These are phyloP conservation scores for Hydrophis major DNA, from an alignment of 2,797 vertebrate genomes.

Conservation along the genomic window DNA sequence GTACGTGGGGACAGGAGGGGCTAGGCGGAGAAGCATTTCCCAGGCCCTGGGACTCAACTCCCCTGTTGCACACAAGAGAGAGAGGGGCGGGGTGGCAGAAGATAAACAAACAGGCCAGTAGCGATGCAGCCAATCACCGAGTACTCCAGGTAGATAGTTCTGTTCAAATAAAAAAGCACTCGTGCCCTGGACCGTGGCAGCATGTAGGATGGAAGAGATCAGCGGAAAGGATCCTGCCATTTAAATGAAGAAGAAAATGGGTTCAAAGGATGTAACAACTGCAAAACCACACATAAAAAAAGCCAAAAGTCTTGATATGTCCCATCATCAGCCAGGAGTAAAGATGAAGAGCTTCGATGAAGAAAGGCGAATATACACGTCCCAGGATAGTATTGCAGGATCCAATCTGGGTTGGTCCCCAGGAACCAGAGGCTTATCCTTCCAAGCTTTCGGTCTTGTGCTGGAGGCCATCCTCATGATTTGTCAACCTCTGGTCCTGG, in stretches of 20 bases:
- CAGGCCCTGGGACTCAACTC: neutral
- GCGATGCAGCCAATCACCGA: neutral
- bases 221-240: neutral
- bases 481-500: neutral
- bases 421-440: neutral
- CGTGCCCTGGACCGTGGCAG: neutral
- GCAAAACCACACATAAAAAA: neutral
- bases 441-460: neutral
- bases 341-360: neutral
- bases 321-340: neutral
- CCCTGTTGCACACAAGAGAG: neutral
- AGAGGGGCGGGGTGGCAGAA: neutral
- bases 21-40: neutral
- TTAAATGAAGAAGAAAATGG: neutral
- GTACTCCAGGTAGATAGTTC: neutral
- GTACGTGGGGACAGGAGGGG: accelerated
- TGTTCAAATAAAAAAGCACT: neutral
- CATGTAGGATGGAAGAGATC: neutral
- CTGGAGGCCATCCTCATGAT: neutral
- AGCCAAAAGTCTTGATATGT: neutral
- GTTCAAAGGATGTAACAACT: neutral
- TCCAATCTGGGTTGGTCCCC: neutral
- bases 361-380: neutral
- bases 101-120: neutral
- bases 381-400: neutral